Conservation (phyloP, 2,888 invertebrate genomes). For the Lepidochitona cinerea region DNA sequence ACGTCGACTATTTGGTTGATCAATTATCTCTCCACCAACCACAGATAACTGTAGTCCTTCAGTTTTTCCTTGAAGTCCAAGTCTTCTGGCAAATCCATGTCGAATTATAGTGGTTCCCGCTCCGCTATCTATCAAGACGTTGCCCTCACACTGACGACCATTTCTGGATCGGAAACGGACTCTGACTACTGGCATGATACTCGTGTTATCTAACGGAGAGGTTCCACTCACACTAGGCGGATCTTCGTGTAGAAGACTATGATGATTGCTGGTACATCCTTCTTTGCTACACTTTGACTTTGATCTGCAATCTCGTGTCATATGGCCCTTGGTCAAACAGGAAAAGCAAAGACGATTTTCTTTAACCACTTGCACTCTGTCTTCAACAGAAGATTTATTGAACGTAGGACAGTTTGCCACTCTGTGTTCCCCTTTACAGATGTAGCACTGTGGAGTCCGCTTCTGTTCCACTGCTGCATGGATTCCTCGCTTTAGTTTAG, state of each 20-base stretch:
- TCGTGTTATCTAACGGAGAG: not conserved
- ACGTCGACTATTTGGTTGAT: not conserved
- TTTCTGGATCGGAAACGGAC: not conserved
- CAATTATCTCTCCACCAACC: too few relatives aligned
- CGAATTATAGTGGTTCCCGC: not conserved
- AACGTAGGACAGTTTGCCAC: not conserved
- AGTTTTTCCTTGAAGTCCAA: not conserved
- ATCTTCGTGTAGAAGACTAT: not conserved
- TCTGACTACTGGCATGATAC: conserved; percentile 3
- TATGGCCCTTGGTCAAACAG: conserved; percentile 1
- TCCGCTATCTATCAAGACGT: not conserved
- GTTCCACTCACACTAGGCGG: conserved; percentile 1
- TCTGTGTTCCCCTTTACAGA: not conserved
- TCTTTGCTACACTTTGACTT: conserved; percentile 1
- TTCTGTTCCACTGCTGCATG: not conserved
- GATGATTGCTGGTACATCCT: conserved; percentile 5
- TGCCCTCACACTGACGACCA: not conserved
- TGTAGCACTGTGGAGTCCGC: not conserved
- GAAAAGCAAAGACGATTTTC: conserved; percentile 11
- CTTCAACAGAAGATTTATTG: not conserved
- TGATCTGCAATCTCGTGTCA: not conserved
- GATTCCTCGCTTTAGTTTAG: not conserved
- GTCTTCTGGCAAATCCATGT: not conserved
- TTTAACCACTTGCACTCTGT: not conserved
- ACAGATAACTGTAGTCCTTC: not conserved